Conservation (phyloP, 2,113 vertebrate species). For the Clarias magur region DNA sequence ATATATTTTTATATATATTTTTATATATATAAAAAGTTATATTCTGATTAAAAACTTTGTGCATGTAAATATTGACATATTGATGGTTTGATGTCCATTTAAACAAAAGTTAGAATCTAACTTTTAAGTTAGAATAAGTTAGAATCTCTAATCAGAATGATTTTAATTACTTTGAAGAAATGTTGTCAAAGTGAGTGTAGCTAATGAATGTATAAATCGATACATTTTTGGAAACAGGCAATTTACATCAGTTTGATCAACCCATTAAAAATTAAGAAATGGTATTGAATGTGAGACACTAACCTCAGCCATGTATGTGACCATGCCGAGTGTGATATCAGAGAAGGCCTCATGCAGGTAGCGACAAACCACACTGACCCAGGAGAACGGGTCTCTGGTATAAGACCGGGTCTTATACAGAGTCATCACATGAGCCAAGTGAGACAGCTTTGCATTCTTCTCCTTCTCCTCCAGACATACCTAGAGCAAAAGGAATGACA, state of each 20-base stretch:
- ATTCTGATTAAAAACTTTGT: no score
- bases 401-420: slow-evolving; percentile 97
- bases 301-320: slow-evolving; percentile 96
- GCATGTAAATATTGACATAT: no score
- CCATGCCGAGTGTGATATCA: slow-evolving; percentile 91
- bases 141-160: no score
- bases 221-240: not conserved
- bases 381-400: slow-evolving; percentile 91
- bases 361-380: slow-evolving; percentile 97
- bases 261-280: not conserved
- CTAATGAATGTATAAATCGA: not conserved
- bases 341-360: slow-evolving; percentile 96
- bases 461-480: slow-evolving; percentile 97
- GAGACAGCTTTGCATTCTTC: slow-evolving; percentile 94
- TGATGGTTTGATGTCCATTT: no score
- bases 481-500: slow-evolving; percentile 62
- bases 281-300: not conserved
- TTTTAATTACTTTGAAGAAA: no score
- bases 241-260: not conserved
- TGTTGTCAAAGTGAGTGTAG: no score
- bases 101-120: no score
- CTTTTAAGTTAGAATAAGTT: no score
- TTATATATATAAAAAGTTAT: no score
- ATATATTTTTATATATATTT: no score
- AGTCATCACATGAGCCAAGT: slow-evolving; percentile 97